These are phyloP conservation scores for Mythimna lalbum DNA, from an alignment of 2,888 invertebrate species.

Conservation along the genomic window DNA sequence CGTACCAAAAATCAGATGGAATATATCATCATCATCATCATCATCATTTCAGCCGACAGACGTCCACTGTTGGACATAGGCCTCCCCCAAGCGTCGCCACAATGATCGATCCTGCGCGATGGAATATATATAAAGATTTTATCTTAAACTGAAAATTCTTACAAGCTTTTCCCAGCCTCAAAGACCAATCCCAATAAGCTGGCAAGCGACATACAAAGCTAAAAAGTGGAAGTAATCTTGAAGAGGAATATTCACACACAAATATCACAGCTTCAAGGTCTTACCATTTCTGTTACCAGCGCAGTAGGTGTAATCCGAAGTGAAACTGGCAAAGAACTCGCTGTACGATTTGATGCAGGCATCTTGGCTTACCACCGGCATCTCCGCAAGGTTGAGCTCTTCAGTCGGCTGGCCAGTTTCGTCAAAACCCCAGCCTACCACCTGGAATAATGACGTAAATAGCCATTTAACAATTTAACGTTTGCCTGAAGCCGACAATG, in stretches of 20 bases:
- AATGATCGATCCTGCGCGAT: too few relatives aligned
- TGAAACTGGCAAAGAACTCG: constrained; percentile 91
- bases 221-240: not conserved
- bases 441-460: too few relatives aligned
- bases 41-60: too few relatives aligned
- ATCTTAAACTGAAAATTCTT: not conserved
- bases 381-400: constrained; percentile 89
- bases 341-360: constrained; percentile 91
- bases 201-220: constrained; percentile 2
- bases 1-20: too few relatives aligned
- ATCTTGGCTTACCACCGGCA: constrained; percentile 91
- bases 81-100: too few relatives aligned
- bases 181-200: not conserved
- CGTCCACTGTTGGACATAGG: too few relatives aligned
- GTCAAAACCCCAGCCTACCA: constrained; percentile 91
- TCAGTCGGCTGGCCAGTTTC: constrained; percentile 90
- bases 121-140: too few relatives aligned
- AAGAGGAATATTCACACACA: not conserved
- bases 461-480: too few relatives aligned
- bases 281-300: constrained; percentile 87
- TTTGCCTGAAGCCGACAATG: not conserved
- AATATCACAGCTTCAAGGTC: not conserved
- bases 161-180: not conserved
- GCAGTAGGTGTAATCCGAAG: constrained; percentile 90
- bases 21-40: too few relatives aligned